Percentiles rank a stretch among this genome's conserved stretches.
phyloP scores from a whole-genome alignment of 2,797 vertebrate genomes.

The Enteromius viviparus region DNA sequence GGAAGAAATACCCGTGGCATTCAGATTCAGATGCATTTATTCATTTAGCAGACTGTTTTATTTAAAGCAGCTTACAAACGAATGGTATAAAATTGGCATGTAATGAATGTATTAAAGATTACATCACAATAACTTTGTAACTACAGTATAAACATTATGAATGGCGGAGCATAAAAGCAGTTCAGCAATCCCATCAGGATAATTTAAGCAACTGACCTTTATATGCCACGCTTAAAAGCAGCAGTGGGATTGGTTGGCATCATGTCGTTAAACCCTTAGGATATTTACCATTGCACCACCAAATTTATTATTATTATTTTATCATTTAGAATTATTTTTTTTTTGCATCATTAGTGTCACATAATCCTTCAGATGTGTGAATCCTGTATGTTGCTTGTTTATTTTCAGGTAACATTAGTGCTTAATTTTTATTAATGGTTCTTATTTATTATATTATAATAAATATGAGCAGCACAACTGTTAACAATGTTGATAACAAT shows the following conservation, averaged over 20 bases:
- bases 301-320: not conserved
- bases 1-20: not conserved
- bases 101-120: conserved; percentile 1
- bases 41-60: conserved; percentile 3
- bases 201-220: conserved; percentile 36
- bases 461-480: too few relatives aligned
- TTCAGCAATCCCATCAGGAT: not conserved
- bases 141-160: conserved; percentile 12
- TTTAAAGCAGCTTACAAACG: conserved; percentile 5
- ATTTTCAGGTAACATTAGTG: not conserved
- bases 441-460: not conserved
- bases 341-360: not conserved
- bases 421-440: not conserved
- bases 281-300: conserved; percentile 34
- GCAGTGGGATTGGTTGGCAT: not conserved
- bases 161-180: not conserved
- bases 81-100: not conserved
- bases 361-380: not conserved
- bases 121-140: not conserved
- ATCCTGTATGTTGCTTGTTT: not conserved
- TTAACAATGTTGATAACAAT: too few relatives aligned
- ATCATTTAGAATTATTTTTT: not conserved
- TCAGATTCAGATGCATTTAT: conserved; percentile 21
- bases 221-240: not conserved
- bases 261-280: conserved; percentile 8